phyloP scores from a whole-genome alignment of 2,888 invertebrate species.

The Drosophila monieri region DNA sequence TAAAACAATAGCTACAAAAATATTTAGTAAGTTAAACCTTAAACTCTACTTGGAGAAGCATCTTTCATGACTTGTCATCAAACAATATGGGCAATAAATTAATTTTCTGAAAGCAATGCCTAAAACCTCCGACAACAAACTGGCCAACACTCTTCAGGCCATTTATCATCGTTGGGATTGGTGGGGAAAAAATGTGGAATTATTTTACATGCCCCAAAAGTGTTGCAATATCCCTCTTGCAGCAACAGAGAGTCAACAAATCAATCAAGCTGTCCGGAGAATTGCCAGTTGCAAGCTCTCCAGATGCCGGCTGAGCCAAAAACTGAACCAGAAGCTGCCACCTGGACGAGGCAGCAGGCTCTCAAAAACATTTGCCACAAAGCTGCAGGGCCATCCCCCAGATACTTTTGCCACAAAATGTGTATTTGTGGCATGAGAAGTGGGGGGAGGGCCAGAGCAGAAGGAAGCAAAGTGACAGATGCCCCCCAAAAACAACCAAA shows the following conservation, averaged over 20 bases:
- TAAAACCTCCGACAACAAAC: not conserved
- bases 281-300: constrained; percentile 2
- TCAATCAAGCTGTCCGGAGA: constrained; percentile 34
- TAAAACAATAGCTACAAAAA: no score
- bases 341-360: constrained; percentile 8
- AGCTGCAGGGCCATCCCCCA: constrained; percentile 1
- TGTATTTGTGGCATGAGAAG: not conserved
- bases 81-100: not conserved
- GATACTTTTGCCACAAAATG: constrained; percentile 19
- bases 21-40: no score
- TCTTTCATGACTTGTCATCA: not conserved
- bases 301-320: not conserved
- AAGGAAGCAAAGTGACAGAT: not conserved
- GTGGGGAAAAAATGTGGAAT: constrained; percentile 28
- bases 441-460: not conserved
- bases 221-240: constrained; percentile 10
- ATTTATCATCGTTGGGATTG: constrained; percentile 72
- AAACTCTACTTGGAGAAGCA: no score
- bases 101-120: not conserved
- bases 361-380: constrained; percentile 14
- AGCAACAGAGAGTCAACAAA: constrained; percentile 32
- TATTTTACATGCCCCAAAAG: constrained; percentile 31
- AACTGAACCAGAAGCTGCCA: constrained; percentile 9
- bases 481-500: not conserved
- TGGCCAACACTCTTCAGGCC: constrained; percentile 14